These are phyloP conservation scores for Eurosta solidaginis DNA, from an alignment of 1,140 invertebrate genomes.

Conservation along the genomic window DNA sequence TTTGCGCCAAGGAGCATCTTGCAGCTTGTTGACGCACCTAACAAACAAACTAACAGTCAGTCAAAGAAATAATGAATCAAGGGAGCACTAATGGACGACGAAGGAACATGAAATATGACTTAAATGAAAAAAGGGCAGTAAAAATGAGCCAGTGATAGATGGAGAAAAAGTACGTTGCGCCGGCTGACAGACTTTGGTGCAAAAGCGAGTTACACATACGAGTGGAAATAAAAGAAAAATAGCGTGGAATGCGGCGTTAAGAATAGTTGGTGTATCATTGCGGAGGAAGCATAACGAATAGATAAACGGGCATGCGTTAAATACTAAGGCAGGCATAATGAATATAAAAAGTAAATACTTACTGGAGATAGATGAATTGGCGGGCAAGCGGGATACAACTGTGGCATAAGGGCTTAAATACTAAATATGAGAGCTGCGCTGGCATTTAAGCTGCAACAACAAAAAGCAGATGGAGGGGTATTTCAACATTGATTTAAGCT, in stretches of 20 bases:
- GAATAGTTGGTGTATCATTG: not conserved
- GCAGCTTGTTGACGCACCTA: no score
- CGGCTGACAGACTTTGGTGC: not conserved
- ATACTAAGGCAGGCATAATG: not conserved
- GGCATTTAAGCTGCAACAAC: not conserved
- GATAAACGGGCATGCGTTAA: slow-evolving; percentile 6
- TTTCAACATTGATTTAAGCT: not conserved
- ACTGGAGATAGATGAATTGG: not conserved
- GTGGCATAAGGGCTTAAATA: not conserved
- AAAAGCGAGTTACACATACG: not conserved
- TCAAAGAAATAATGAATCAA: no score
- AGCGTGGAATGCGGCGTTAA: not conserved
- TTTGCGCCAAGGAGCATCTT: no score
- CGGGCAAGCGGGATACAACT: not conserved
- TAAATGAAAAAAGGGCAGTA: no score
- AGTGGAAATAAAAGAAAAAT: not conserved
- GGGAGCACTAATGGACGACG: no score
- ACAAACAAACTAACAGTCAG: no score
- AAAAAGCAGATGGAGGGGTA: not conserved
- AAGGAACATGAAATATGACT: no score
- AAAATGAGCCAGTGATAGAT: not conserved
- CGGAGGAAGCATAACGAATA: not conserved
- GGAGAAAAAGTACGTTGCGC: not conserved
- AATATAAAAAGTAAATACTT: not conserved
- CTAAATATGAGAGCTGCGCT: not conserved